A percentile compares a stretch with the other conserved stretches of the same genome.
Evolutionary conservation across 2,888 invertebrate genomes (phyloP).

Genomic region (Ormyrus rosae): DNA sequence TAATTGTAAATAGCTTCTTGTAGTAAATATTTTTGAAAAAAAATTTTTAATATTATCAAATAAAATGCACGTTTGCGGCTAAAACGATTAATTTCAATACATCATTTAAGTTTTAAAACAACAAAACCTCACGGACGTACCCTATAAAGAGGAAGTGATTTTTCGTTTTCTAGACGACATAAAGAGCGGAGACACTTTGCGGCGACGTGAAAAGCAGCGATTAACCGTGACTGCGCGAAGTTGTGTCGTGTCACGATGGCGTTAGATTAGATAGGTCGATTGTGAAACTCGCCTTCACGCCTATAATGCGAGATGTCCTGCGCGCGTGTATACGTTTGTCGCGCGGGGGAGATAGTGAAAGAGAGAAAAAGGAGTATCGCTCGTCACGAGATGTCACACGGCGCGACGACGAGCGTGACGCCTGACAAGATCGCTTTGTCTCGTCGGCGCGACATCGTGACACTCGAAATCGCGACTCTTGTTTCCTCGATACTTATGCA

Average conservation of each 20-base stretch:
- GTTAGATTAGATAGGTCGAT: conserved; percentile 54
- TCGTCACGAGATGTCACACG: conserved; percentile 60
- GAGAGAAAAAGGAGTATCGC: conserved; percentile 25
- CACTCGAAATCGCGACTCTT: conserved; percentile 5
- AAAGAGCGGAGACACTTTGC: conserved; percentile 46
- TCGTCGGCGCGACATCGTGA: not conserved
- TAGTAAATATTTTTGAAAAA: too few species aligned
- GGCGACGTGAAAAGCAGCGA: conserved; percentile 5
- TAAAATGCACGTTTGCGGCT: too few species aligned
- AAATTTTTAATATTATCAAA: too few species aligned
- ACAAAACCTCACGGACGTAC: conserved; percentile 4
- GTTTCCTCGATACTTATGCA: not conserved
- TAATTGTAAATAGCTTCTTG: too few species aligned
- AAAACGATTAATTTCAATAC: conserved; percentile 15
- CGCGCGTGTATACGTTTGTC: not conserved
- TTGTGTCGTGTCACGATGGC: conserved; percentile 59
- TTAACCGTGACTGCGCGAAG: not conserved
- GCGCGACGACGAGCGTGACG: conserved; percentile 29
- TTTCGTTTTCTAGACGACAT: conserved; percentile 44
- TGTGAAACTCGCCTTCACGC: conserved; percentile 58
- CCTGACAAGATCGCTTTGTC: conserved; percentile 38
- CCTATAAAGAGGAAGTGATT: conserved; percentile 53
- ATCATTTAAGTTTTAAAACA: not conserved
- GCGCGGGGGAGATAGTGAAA: not conserved
- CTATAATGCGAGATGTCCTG: conserved; percentile 25